Evolutionary conservation across 2,797 vertebrate genomes (phyloP).

Genomic region (Silurus lanzhouensis): DNA sequence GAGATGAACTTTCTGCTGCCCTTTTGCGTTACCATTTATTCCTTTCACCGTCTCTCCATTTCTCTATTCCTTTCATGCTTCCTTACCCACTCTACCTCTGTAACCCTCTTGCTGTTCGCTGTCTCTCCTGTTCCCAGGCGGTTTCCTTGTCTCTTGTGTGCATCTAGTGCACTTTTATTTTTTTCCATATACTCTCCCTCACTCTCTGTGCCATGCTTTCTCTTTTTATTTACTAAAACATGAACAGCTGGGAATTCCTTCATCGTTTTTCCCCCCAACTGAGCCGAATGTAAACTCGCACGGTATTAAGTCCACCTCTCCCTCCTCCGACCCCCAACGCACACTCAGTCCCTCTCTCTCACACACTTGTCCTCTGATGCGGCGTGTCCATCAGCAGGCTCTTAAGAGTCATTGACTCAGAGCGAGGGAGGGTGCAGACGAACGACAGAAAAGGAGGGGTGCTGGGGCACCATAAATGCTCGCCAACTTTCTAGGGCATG

Average conservation of each 20-base stretch:
- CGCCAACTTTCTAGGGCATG: slow-evolving; percentile 65
- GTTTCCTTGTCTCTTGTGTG: background rate
- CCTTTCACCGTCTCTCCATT: slow-evolving; percentile 56
- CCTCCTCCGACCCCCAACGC: slow-evolving; percentile 12
- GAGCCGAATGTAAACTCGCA: slow-evolving; percentile 45
- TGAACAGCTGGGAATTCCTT: slow-evolving; percentile 54
- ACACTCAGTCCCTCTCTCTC: slow-evolving; percentile 17
- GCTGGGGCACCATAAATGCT: slow-evolving; percentile 58
- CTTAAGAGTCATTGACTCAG: slow-evolving; percentile 72
- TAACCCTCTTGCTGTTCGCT: background rate
- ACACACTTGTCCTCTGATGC: slow-evolving; percentile 57
- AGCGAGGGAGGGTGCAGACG: slow-evolving; percentile 29
- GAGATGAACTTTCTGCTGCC: slow-evolving; percentile 58
- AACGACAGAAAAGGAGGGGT: slow-evolving; percentile 26
- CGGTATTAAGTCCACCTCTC: slow-evolving; percentile 33
- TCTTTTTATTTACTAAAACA: slow-evolving; percentile 38
- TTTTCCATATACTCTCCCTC: background rate
- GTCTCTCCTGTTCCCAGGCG: slow-evolving; percentile 3
- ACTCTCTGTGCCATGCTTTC: background rate
- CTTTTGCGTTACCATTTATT: slow-evolving; percentile 33
- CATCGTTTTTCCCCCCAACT: slow-evolving; percentile 21
- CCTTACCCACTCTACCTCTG: background rate
- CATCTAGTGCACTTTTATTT: background rate
- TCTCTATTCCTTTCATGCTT: background rate
- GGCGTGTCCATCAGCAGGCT: slow-evolving; percentile 71